Evolutionary conservation across 2,797 vertebrate species (phyloP), one percentile per base, ranked within the genome.

Genomic region (Dallia pectoralis): DNA sequence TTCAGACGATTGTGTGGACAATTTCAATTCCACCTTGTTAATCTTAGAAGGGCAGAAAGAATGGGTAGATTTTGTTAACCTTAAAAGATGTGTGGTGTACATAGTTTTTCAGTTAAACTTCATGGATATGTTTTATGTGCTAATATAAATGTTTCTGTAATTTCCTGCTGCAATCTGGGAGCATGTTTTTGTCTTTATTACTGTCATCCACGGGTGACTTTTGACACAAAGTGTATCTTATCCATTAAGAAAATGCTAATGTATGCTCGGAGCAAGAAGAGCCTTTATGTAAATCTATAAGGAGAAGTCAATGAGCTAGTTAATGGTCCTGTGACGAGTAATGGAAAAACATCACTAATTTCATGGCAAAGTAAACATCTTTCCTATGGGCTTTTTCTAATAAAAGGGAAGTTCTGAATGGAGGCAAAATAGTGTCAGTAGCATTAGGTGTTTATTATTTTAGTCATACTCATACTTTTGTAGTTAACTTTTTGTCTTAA

Each of bases 271-370:
- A 85, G 77, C 74, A 74, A 77, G 84, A 81, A 29, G 53, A 77
- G 70, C 77, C 59, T 63, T 80, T 78, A 80, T 79, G n/a, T 81
- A 77, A 86, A 79, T 83, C 77, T 83, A 81, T 81, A 81, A 79
- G 79, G 83, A 82, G 80, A 80, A 84, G 74, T 80, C 86, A 84
- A 79, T 87, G 85, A 91, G 81, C 79, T 87, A 82, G 81, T 84
- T 88, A 89, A 91, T 87, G 84, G 88, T 87, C 76, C 77, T 87
- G 83, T 84, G 76, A 53, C 81, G 80, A 79, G 72, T 83, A 86
- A 90, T 78, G 67, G 49, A 69, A 79, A 87, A 61, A 82, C 79
- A 82, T 88, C 82, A 79, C 81, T 88, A 86, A 88, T 90, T 90
- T 90, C 83, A 85, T 80, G 86, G 74, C 74, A 82, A 85, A 85